phyloP scores from a whole-genome alignment of 2,888 invertebrate species.

The Ommatoiulus sabulosus region DNA sequence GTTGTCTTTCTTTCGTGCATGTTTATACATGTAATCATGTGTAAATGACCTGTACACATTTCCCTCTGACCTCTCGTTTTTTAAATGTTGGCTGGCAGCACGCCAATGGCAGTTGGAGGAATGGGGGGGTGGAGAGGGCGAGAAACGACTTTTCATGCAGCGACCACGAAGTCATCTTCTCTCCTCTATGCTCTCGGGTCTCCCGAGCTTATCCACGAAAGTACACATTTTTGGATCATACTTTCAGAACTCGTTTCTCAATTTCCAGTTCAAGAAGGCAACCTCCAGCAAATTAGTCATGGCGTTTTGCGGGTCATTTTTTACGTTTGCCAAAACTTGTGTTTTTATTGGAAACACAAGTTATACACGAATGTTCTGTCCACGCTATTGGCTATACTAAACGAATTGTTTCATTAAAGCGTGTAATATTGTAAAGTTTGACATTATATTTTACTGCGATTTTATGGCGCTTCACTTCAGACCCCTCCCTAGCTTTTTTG shows the following conservation, averaged over 20 bases:
- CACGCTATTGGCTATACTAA: too few species aligned
- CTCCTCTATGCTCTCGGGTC: background rate
- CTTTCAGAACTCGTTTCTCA: background rate
- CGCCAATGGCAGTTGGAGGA: background rate
- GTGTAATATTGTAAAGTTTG: too few species aligned
- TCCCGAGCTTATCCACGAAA: background rate
- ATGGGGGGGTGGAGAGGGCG: background rate
- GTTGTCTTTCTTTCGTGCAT: slow-evolving; percentile 29
- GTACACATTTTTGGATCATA: background rate
- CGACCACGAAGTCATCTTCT: background rate
- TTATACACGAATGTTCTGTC: too few species aligned
- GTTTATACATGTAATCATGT: slow-evolving; percentile 17
- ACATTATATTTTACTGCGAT: too few species aligned
- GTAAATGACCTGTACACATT: slow-evolving; percentile 14
- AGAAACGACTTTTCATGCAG: background rate
- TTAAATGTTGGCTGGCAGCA: background rate
- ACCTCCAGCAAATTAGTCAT: background rate
- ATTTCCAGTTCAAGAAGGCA: background rate
- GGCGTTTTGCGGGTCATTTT: too few species aligned
- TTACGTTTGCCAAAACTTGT: too few species aligned
- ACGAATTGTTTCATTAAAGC: too few species aligned
- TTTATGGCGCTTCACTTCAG: too few species aligned
- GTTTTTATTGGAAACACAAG: too few species aligned
- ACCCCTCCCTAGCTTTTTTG: too few species aligned
- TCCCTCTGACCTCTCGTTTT: background rate